Percentiles rank a stretch among this genome's conserved stretches.
Conservation (phyloP, 2,797 vertebrate species). For the Pipistrellus kuhlii region DNA sequence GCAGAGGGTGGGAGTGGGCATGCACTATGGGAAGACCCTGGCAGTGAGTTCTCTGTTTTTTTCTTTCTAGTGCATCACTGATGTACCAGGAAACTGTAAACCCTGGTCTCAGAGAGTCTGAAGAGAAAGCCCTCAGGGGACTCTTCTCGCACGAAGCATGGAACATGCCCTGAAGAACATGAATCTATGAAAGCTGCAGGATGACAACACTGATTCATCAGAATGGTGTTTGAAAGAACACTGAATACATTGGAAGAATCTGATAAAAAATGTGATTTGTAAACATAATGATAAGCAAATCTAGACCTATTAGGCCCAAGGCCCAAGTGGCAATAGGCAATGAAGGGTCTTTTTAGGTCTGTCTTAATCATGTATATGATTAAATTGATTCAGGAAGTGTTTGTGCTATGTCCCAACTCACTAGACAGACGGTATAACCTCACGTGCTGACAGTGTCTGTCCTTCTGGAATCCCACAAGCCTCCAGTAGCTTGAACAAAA, state of each 20-base stretch:
- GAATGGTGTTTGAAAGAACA: neutral
- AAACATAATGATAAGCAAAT: constrained; percentile 15
- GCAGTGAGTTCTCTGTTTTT: neutral
- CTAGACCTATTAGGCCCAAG: neutral
- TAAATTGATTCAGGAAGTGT: neutral
- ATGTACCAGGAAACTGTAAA: constrained; percentile 89
- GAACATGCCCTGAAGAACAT: rapidly evolving
- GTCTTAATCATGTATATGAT: neutral
- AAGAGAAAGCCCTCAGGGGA: constrained; percentile 39
- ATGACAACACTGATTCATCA: neutral
- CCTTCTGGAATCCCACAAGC: neutral
- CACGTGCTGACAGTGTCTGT: neutral
- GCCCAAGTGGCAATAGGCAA: neutral
- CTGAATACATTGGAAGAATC: neutral
- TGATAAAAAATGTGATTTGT: constrained; percentile 40
- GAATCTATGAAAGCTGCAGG: neutral
- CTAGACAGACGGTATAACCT: neutral
- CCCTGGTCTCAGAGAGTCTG: constrained; percentile 94
- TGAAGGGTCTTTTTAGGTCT: neutral
- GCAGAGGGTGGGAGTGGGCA: neutral
- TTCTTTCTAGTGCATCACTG: constrained; percentile 90
- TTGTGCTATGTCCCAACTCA: neutral
- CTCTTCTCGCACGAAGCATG: constrained; percentile 21
- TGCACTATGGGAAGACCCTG: neutral
- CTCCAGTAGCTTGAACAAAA: neutral